These are phyloP conservation scores for Chromis chromis DNA, from an alignment of 2,797 vertebrate genomes.

Conservation along the genomic window DNA sequence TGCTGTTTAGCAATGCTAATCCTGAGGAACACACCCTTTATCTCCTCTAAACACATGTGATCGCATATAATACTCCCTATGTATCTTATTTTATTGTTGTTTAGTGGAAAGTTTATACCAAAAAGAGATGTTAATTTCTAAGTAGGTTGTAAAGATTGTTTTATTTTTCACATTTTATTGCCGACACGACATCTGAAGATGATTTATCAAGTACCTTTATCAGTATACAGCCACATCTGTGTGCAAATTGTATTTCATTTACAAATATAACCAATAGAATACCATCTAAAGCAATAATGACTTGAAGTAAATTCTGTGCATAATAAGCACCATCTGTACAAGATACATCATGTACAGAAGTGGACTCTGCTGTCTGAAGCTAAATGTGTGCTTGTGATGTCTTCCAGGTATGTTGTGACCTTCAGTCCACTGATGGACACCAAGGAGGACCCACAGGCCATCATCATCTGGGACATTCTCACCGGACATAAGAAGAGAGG, in stretches of 20 bases:
- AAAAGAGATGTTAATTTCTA: no score
- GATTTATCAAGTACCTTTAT: background rate
- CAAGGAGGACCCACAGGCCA: conserved; percentile 97
- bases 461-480: conserved; percentile 99
- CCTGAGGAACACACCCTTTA: background rate
- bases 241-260: background rate
- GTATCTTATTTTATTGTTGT: background rate
- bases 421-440: conserved; percentile 98
- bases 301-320: background rate
- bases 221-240: background rate
- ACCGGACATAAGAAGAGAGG: conserved; percentile 98
- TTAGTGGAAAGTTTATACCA: background rate
- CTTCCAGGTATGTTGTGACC: conserved; percentile 92
- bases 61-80: background rate
- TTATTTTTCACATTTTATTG: background rate
- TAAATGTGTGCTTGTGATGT: background rate
- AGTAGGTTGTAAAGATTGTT: background rate
- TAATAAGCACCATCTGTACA: background rate
- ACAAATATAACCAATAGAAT: background rate
- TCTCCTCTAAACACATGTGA: background rate
- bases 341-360: no score
- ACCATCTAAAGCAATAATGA: background rate
- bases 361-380: background rate
- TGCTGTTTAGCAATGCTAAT: background rate
- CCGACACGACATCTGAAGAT: background rate